These are phyloP conservation scores for Chascanopsetta lugubris DNA, from an alignment of 2,113 vertebrate species.

Conservation along the genomic window DNA sequence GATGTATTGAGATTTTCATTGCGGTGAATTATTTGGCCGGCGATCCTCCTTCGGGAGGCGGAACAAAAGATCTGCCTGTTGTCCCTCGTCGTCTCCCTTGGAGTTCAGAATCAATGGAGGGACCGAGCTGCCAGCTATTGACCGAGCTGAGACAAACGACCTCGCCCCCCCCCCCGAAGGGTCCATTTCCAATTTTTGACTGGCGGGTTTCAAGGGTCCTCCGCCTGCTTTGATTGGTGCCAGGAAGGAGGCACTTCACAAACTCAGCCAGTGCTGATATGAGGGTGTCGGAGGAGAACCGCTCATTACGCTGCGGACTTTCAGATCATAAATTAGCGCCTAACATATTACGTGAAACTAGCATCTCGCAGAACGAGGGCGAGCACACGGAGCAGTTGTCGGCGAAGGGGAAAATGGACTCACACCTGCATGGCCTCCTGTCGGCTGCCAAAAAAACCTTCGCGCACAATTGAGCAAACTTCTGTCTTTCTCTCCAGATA, in stretches of 20 bases:
- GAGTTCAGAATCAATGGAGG: constrained; percentile 78
- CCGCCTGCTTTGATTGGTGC: constrained; percentile 58
- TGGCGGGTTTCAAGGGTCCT: constrained; percentile 69
- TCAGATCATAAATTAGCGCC: constrained; percentile 52
- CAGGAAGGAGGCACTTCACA: constrained; percentile 61
- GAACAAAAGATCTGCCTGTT: constrained; percentile 72
- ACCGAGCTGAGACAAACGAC: constrained; percentile 76
- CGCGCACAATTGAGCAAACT: neutral
- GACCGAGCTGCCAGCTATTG: constrained; percentile 75
- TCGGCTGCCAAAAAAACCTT: neutral
- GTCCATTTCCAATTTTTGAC: constrained; percentile 75
- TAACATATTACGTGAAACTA: constrained; percentile 27
- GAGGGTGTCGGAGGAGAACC: constrained; percentile 43
- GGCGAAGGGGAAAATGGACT: constrained; percentile 21
- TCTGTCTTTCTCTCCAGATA: constrained; percentile 1
- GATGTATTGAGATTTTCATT: constrained; percentile 78
- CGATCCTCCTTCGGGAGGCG: constrained; percentile 56
- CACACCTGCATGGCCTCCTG: constrained; percentile 21
- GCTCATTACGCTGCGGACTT: constrained; percentile 54
- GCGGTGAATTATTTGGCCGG: constrained; percentile 63
- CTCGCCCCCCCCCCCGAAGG: constrained; percentile 70
- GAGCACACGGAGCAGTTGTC: constrained; percentile 33
- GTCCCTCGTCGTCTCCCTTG: constrained; percentile 56
- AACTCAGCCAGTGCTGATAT: constrained; percentile 61
- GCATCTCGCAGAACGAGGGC: neutral